Evolutionary conservation across 2,797 vertebrate species (phyloP).

Genomic region (Meriones psammophilus): DNA sequence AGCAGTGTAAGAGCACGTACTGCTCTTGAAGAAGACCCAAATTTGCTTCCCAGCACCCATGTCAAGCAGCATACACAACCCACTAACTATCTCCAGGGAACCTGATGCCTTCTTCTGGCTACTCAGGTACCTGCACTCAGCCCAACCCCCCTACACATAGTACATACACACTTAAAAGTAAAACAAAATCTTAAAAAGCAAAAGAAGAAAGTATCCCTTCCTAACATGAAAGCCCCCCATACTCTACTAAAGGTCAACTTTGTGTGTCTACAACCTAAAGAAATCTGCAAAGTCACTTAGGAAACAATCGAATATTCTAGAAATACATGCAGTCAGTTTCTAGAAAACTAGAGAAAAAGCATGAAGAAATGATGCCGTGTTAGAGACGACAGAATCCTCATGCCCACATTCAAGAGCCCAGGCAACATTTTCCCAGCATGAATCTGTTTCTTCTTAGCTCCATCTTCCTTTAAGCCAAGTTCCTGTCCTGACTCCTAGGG

Average conservation of each 20-base stretch:
- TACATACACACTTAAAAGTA: neutral
- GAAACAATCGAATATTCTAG: constrained; percentile 27
- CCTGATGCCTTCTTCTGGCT: neutral
- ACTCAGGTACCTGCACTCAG: neutral
- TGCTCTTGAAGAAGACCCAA: neutral
- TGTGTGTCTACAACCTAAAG: constrained; percentile 43
- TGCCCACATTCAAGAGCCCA: neutral
- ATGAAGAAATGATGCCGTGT: neutral
- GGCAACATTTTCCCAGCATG: neutral
- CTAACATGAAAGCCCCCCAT: neutral
- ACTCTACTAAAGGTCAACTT: neutral
- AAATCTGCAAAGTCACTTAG: neutral
- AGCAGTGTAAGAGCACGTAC: neutral
- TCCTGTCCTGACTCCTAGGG: neutral
- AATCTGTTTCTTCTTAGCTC: neutral
- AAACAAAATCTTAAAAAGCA: neutral
- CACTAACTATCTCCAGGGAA: neutral
- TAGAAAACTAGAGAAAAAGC: constrained; percentile 5
- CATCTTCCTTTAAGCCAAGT: neutral
- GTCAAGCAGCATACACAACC: neutral
- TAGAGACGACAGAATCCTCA: neutral
- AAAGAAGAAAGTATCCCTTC: neutral
- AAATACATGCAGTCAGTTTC: neutral
- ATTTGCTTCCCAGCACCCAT: neutral
- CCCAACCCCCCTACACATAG: neutral